Conservation (phyloP, 2,888 invertebrate genomes). For the Drosophila parthenogenetica region DNA sequence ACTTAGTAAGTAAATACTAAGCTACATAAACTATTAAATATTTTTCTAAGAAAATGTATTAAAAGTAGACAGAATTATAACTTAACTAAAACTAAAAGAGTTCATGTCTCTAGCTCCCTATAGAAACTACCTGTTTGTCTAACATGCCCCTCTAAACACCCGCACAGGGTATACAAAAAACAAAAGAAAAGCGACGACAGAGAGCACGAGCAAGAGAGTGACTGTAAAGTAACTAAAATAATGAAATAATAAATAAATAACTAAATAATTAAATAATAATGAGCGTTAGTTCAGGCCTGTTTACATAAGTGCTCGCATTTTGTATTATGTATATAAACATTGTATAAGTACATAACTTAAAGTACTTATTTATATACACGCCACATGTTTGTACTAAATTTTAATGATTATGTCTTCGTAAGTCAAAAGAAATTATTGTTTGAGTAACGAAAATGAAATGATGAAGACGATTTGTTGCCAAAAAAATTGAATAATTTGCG, state of each 20-base stretch:
- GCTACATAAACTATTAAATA: no score
- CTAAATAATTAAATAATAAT: constrained; percentile 22
- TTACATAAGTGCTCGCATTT: background rate
- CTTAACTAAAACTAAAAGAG: no score
- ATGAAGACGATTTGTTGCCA: background rate
- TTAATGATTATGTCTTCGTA: constrained; percentile 17
- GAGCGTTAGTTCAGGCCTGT: constrained; percentile 12
- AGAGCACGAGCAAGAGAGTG: background rate
- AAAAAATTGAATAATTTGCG: background rate
- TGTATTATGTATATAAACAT: constrained; percentile 11
- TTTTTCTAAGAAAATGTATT: no score
- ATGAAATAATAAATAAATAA: constrained; percentile 13
- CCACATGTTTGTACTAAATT: constrained; percentile 40
- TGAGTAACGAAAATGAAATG: constrained; percentile 9
- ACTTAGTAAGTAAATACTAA: no score
- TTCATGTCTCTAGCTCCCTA: no score
- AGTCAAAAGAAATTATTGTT: constrained; percentile 15
- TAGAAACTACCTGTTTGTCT: no score
- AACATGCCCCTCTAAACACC: no score
- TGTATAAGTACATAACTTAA: constrained; percentile 8
- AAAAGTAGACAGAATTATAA: no score
- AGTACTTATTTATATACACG: constrained; percentile 15
- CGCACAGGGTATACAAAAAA: background rate
- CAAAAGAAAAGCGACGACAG: constrained; percentile 2
- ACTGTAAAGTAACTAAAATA: constrained; percentile 1